Evolutionary conservation across 2,797 vertebrate genomes (phyloP), one percentile per base, ranked within the genome.

Genomic region (Sebastes kiyomatsui): DNA sequence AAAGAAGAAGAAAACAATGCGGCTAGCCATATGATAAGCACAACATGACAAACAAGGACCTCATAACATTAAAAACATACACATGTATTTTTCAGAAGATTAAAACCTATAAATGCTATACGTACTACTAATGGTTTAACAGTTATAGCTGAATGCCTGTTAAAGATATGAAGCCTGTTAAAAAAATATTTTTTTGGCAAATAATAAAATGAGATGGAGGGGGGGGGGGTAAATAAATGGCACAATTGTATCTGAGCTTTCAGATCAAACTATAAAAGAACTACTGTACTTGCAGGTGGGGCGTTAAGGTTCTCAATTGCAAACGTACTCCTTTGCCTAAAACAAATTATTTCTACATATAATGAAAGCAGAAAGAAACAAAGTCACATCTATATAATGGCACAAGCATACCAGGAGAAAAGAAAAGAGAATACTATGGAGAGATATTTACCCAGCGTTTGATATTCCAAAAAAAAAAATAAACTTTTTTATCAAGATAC

Each of bases 401-500:
- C 93, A 94, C 91, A 82, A 92, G 87, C 81, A 88, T 88, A 87
- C 90, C 67, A 59, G 58, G 58, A 71, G 74, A 85, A 73, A 77
- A 78, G 77, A 77, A 52, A 28, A 56, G 56, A 81, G 13, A 91
- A 92, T 83, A 90, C 46, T 16, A 89, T 78, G 86, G 87, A 92
- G 92, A 94, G 88, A 88, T 91, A 90, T 91, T 91, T 92, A 88
- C 90, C 89, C 94, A 92, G 84, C 86, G 33, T 86, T 90, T 91
- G 87, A 91, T 86, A 62, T 72, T 87, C 56, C 38, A 86, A 85
- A 83, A 76, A 87, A 46, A 76, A 87, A 46, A 75, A 87, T n/a
- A n/a, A 94, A 95, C 91, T 90, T 96, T 87, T 86, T 86, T 95
- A 95, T 93, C 96, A 83, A 95, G 94, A 94, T 92, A 91, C 80